Base-by-base conservation (phyloP, 2,113 vertebrate genomes). In the Caretta caretta region DNA sequence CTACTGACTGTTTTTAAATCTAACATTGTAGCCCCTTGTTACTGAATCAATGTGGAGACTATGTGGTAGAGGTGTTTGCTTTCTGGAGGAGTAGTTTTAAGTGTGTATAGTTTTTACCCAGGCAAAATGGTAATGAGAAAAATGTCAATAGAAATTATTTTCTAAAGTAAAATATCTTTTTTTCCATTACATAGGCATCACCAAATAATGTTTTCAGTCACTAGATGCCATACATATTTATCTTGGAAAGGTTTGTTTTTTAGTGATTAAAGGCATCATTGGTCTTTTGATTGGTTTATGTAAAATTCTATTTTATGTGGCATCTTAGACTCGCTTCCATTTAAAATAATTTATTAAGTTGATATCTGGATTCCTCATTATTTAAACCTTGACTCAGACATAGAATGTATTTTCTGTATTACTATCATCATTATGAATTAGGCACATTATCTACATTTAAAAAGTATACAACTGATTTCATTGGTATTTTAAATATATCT, bases 231-330 rank as follows among this genome's bases (percentile, higher is more conserved):
- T 48, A 69, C 42, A 17, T 83, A 57, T 90, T 94, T 97, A 88
- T 87, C 80, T 83, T 95, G 78, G 42, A 51, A 87, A 86, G 20
- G 56, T 4, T 91, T 90, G 50, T 5, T 85, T 94, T 93, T 93
- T 85, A 82, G 72, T 93, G 50, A 82, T 94, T 80, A 49, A 87
- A 78, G 42, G 57, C 82, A 83, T 84, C 11, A 5, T 86, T 96
- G 54, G 19, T 46, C 72, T 10, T 91, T 93, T 93, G 54, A 49
- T 93, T 87, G 79, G 35, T 96, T 96, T 94, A 50, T 56, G 29
- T 78, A 83, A 87, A 84, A 69, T 88, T 87, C 65, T 87, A 3
- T 90, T 96, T 90, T 24, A 50, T 87, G 48, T 87, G 31, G 53
- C 92, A 87, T n/a, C 48, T 89, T 76, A 91, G 54, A 75, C 2